Conservation (phyloP, 1,140 invertebrate species). For the Stegodyphus dumicola region DNA sequence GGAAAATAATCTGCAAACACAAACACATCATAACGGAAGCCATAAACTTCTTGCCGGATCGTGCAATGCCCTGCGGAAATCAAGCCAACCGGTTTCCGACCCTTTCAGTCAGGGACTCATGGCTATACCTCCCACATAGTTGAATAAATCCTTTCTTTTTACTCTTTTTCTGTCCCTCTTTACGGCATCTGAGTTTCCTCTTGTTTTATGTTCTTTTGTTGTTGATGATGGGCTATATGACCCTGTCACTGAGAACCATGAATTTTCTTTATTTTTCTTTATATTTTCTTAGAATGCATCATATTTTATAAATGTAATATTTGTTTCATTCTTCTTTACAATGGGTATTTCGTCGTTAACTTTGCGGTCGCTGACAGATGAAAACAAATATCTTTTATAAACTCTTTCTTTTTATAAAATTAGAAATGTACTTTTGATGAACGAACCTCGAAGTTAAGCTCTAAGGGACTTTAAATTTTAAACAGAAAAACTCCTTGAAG, state of each 20-base stretch:
- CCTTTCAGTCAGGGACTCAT: slow-evolving; percentile 5
- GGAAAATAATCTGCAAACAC: not conserved
- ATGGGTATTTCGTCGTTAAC: too few species aligned
- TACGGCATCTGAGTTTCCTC: slow-evolving; percentile 9
- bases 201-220: slow-evolving; percentile 34
- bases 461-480: too few species aligned
- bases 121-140: slow-evolving; percentile 2
- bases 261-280: slow-evolving; percentile 31
- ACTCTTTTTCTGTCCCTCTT: slow-evolving; percentile 7
- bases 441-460: too few species aligned
- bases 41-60: slow-evolving; percentile 30
- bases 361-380: too few species aligned
- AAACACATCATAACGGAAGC: not conserved
- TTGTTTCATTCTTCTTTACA: not conserved
- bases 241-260: slow-evolving; percentile 12
- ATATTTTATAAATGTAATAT: not conserved
- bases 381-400: too few species aligned
- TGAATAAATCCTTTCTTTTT: slow-evolving; percentile 29
- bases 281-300: not conserved
- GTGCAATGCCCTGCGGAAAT: slow-evolving; percentile 35
- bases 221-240: slow-evolving; percentile 37
- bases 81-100: slow-evolving; percentile 9
- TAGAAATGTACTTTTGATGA: too few species aligned
- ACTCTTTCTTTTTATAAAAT: too few species aligned
- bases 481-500: too few species aligned